phyloP scores from a whole-genome alignment of 2,888 invertebrate species.

The Stenichneumon culpator region DNA sequence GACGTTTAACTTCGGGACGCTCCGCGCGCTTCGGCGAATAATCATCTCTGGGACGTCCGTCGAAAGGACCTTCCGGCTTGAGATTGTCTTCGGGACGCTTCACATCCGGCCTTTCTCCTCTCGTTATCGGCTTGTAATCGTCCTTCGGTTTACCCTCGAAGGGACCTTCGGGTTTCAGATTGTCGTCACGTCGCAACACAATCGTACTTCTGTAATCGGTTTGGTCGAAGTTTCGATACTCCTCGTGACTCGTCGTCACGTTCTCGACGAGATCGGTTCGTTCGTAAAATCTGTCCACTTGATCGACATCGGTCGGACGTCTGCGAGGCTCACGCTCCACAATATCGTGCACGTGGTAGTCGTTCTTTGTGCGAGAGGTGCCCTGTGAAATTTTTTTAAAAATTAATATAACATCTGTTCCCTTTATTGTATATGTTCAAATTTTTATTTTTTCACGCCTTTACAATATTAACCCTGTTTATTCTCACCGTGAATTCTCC shows the following conservation, averaged over 20 bases:
- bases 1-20: conserved; percentile 68
- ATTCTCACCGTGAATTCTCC: conserved; percentile 86
- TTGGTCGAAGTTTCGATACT: conserved; percentile 88
- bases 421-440: neutral
- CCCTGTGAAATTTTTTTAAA: conserved; percentile 74
- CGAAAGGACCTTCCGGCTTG: conserved; percentile 86
- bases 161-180: conserved; percentile 86
- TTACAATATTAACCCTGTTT: neutral
- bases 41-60: conserved; percentile 80
- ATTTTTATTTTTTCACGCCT: neutral
- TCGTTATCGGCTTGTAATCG: conserved; percentile 83
- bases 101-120: conserved; percentile 80
- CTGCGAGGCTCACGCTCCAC: conserved; percentile 84
- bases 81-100: conserved; percentile 80
- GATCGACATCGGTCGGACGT: conserved; percentile 90
- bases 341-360: conserved; percentile 80
- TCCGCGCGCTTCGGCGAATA: conserved; percentile 78
- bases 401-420: neutral
- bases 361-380: conserved; percentile 82
- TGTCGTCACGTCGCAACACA: conserved; percentile 83
- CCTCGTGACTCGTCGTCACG: conserved; percentile 90
- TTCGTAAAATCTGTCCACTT: conserved; percentile 78
- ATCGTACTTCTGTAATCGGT: conserved; percentile 85
- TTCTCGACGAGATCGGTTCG: conserved; percentile 86
- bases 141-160: conserved; percentile 85